These are phyloP conservation scores for Carollia perspicillata DNA, from an alignment of 2,113 vertebrate genomes.

Conservation along the genomic window DNA sequence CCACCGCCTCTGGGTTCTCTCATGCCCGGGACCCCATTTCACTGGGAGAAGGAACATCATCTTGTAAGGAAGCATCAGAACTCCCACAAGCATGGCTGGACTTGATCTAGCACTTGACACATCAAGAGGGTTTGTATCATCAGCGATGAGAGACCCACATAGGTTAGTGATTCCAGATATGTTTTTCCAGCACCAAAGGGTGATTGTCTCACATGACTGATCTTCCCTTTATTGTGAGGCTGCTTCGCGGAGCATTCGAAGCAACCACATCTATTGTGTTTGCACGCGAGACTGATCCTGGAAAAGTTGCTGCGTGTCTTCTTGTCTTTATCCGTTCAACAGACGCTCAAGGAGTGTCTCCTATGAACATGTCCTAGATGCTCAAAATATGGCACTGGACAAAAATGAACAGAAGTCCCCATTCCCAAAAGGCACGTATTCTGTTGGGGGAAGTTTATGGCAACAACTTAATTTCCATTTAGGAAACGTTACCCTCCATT, in stretches of 20 bases:
- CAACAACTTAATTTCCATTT: neutral
- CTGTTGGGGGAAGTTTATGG: neutral
- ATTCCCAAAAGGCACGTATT: neutral
- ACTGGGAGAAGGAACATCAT: neutral
- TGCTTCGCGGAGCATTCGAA: neutral
- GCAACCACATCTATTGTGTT: neutral
- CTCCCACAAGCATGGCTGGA: neutral
- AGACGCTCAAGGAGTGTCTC: neutral
- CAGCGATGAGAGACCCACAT: accelerated
- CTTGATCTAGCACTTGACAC: neutral
- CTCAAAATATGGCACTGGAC: neutral
- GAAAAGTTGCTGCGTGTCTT: neutral
- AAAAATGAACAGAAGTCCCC: neutral
- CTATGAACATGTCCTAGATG: neutral
- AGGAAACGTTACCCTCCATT: neutral
- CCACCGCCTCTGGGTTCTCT: neutral
- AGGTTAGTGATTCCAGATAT: neutral
- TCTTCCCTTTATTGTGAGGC: neutral
- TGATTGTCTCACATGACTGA: neutral
- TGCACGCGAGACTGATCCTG: neutral
- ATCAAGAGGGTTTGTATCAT: accelerated
- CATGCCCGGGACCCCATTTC: too few species aligned
- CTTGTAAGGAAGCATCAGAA: neutral
- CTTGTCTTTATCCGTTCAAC: neutral
- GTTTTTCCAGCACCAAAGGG: neutral